Conservation (phyloP, 2,888 invertebrate genomes). For the Coenonympha arcania region DNA sequence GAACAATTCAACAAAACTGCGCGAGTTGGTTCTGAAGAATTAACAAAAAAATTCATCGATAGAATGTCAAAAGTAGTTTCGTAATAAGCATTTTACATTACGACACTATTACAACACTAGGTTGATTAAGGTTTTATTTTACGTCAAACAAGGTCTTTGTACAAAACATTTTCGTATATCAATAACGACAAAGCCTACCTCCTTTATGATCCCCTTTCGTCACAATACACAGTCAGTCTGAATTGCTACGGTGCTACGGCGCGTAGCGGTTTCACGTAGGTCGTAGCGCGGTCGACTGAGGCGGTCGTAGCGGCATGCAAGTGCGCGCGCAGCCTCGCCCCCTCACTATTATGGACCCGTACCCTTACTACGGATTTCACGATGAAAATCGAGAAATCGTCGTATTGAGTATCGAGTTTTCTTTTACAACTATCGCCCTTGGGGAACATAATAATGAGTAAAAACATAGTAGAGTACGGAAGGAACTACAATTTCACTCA, state of each 20-base stretch:
- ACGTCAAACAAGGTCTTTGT: background rate
- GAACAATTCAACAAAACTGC: background rate
- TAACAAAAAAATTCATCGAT: background rate
- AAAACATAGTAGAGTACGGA: too few relatives aligned
- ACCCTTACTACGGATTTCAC: too few relatives aligned
- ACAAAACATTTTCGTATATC: background rate
- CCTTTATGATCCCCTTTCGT: slow-evolving; percentile 25
- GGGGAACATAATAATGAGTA: too few relatives aligned
- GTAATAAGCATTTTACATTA: background rate
- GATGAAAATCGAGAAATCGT: too few relatives aligned
- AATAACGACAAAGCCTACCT: slow-evolving; percentile 20
- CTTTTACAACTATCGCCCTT: too few relatives aligned
- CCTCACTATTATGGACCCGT: slow-evolving; percentile 60
- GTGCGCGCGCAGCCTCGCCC: slow-evolving; percentile 71
- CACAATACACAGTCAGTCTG: slow-evolving; percentile 30
- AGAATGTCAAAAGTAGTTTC: background rate
- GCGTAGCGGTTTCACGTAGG: slow-evolving; percentile 53
- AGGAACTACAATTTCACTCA: too few relatives aligned
- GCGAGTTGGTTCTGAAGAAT: background rate
- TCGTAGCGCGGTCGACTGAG: slow-evolving; percentile 65
- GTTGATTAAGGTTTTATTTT: background rate
- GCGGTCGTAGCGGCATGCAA: slow-evolving; percentile 50
- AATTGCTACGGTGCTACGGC: slow-evolving; percentile 47
- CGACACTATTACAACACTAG: background rate
- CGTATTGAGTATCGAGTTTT: too few relatives aligned